Percentiles rank a stretch among this genome's conserved stretches.
Conservation (phyloP, 2,888 invertebrate genomes). For the Dexiosoma caninum region DNA sequence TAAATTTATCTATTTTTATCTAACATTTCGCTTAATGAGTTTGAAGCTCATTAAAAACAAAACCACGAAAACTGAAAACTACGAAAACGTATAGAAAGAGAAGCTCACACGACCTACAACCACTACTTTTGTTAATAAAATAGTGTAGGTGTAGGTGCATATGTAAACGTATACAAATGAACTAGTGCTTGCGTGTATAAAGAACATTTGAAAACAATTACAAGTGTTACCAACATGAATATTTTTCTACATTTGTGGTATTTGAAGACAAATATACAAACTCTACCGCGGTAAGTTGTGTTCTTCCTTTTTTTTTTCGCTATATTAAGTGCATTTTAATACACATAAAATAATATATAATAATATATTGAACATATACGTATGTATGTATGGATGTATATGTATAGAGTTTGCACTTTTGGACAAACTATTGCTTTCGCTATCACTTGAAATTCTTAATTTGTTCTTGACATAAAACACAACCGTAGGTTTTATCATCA, state of each 20-base stretch:
- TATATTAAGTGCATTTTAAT: too few relatives aligned
- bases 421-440: not conserved
- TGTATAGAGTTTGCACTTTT: not conserved
- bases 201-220: not conserved
- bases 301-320: not conserved
- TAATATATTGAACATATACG: not conserved
- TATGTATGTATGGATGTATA: not conserved
- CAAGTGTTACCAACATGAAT: slow-evolving; percentile 49
- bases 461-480: slow-evolving; percentile 7
- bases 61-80: not conserved
- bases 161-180: not conserved
- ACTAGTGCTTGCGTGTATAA: not conserved
- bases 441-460: not conserved
- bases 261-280: slow-evolving; percentile 41
- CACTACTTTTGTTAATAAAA: not conserved
- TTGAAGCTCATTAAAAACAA: slow-evolving; percentile 40
- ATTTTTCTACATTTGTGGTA: slow-evolving; percentile 44
- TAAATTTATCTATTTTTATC: slow-evolving; percentile 48
- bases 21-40: slow-evolving; percentile 3
- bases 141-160: not conserved
- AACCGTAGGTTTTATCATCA: slow-evolving; percentile 25
- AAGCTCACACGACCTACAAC: not conserved
- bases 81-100: not conserved
- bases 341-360: not conserved
- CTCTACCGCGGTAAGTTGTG: slow-evolving; percentile 43